phyloP scores from a whole-genome alignment of 2,113 vertebrate genomes.

The Ophthalmolycus amberensis region DNA sequence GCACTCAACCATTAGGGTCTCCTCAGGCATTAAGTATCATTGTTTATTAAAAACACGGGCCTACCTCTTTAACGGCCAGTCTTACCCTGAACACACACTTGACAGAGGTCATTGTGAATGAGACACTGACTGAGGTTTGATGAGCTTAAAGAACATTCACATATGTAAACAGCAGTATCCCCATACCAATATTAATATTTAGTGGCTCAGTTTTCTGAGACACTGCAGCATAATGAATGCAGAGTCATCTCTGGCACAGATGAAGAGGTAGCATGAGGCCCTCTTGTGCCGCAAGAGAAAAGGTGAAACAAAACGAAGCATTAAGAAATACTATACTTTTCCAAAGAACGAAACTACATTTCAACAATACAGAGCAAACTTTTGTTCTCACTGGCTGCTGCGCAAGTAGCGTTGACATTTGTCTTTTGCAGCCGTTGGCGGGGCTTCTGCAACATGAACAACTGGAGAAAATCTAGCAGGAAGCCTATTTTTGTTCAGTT shows the following conservation, averaged over 20 bases:
- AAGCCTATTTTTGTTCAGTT: neutral
- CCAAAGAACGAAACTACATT: neutral
- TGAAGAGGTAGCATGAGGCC: slow-evolving; percentile 25
- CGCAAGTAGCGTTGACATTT: neutral
- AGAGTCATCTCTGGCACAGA: neutral
- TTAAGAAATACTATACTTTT: neutral
- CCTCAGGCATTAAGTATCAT: slow-evolving; percentile 13
- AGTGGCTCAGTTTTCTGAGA: neutral
- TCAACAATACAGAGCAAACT: neutral
- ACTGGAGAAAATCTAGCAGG: neutral
- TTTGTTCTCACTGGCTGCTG: neutral
- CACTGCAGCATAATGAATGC: neutral
- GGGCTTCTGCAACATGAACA: neutral
- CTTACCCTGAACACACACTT: neutral
- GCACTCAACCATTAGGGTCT: slow-evolving; percentile 55
- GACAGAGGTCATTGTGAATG: neutral
- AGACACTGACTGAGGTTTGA: neutral
- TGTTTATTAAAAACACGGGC: slow-evolving; percentile 14
- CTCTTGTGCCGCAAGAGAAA: slow-evolving; percentile 46
- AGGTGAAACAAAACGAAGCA: neutral
- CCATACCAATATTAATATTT: neutral
- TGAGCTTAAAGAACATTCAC: neutral
- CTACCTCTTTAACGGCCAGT: neutral
- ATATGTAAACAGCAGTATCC: neutral
- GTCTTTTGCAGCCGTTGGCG: neutral